These are phyloP conservation scores for Eriosoma lanigerum DNA, from an alignment of 1,140 invertebrate species.

Conservation along the genomic window DNA sequence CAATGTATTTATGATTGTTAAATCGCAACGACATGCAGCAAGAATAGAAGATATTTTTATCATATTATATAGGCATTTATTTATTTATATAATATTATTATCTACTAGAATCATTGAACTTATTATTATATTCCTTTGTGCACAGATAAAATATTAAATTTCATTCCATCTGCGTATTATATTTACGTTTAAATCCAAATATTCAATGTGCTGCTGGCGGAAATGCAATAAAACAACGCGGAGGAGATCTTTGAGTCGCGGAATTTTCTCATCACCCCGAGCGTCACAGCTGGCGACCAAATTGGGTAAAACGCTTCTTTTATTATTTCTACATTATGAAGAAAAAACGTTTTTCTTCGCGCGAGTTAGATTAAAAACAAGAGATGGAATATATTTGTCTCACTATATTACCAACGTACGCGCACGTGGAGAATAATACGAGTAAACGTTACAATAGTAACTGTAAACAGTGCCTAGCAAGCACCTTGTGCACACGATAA, in stretches of 20 bases:
- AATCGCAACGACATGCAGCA: too few relatives aligned
- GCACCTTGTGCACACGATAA: background rate
- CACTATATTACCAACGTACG: too few relatives aligned
- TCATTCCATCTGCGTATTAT: too few relatives aligned
- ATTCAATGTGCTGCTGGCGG: background rate
- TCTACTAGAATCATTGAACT: too few relatives aligned
- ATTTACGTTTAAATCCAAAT: too few relatives aligned
- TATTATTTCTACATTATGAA: conserved; percentile 20
- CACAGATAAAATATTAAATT: too few relatives aligned
- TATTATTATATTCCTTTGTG: too few relatives aligned
- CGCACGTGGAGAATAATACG: background rate
- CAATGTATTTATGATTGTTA: too few relatives aligned
- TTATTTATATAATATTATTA: too few relatives aligned
- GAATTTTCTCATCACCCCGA: conserved; percentile 1
- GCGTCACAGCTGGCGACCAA: conserved; percentile 36
- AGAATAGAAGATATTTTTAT: too few relatives aligned
- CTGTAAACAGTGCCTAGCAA: background rate
- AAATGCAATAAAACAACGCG: conserved; percentile 17
- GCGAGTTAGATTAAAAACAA: conserved; percentile 29
- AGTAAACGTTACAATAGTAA: background rate
- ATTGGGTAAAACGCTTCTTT: conserved; percentile 32
- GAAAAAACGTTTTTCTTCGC: background rate
- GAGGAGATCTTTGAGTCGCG: background rate
- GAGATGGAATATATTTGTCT: background rate
- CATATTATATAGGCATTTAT: too few relatives aligned